Percentiles rank a stretch among this genome's conserved stretches.
Evolutionary conservation across 2,888 invertebrate species (phyloP).

Genomic region (Teleiodes luculella): DNA sequence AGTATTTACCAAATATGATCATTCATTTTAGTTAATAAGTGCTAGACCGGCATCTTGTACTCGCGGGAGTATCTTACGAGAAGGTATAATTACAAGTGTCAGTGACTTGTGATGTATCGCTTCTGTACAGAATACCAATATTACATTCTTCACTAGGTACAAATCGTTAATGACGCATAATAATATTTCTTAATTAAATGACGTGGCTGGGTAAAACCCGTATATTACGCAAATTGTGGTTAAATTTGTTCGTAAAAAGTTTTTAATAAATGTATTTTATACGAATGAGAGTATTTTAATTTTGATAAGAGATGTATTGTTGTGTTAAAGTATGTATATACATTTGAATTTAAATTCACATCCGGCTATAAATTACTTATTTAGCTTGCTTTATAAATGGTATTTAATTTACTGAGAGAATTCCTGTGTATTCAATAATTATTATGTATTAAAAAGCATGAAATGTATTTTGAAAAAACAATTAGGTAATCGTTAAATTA

Average conservation of each 20-base stretch:
- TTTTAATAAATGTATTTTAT: neutral
- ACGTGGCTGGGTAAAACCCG: slow-evolving; percentile 30
- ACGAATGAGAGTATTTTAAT: too few relatives aligned
- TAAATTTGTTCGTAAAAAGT: neutral
- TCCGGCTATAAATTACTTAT: too few relatives aligned
- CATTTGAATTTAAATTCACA: too few relatives aligned
- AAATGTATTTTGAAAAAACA: too few relatives aligned
- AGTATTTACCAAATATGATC: slow-evolving; percentile 8
- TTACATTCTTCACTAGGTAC: slow-evolving; percentile 14
- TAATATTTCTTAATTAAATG: slow-evolving; percentile 43
- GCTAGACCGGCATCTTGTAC: neutral
- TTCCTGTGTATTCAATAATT: too few relatives aligned
- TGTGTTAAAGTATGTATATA: too few relatives aligned
- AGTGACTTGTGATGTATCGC: slow-evolving; percentile 13
- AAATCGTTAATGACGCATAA: slow-evolving; percentile 35
- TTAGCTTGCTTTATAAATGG: too few relatives aligned
- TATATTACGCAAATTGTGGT: slow-evolving; percentile 33
- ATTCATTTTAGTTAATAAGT: slow-evolving; percentile 10
- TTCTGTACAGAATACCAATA: slow-evolving; percentile 11
- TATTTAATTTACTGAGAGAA: too few relatives aligned
- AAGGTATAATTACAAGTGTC: slow-evolving; percentile 6
- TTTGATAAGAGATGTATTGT: too few relatives aligned
- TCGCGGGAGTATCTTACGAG: slow-evolving; percentile 8
- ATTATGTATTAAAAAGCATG: too few relatives aligned
- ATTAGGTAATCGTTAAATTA: too few relatives aligned